Evolutionary conservation across 2,113 vertebrate genomes (phyloP), one percentile per base, ranked within the genome.

Genomic region (Taurulus bubalis): DNA sequence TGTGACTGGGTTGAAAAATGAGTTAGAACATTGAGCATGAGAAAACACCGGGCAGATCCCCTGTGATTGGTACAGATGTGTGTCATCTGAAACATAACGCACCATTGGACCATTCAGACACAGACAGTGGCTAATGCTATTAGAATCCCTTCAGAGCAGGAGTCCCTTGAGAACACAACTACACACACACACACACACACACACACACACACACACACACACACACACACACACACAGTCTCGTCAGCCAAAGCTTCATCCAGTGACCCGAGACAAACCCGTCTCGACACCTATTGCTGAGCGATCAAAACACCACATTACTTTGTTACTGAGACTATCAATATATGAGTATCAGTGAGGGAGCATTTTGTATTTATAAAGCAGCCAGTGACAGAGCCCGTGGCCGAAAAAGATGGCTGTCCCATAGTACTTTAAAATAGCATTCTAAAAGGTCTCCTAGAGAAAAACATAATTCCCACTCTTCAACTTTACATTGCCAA

Each of bases 251-350:
- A 38, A 32, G 30, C 80, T 85, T 85, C 81, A 87, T 86, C 45
- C 69, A 56, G 36, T 84, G 77, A 84, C 83, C 77, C 67, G 51
- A 83, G 80, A 82, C 72, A 82, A 88, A 90, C 45, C 62, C 22
- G 53, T 47, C 80, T 75, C 79, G 88, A 84, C 82, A 80, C 62
- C 36, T 74, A 71, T 55, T 65, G 80, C 82, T 83, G 82, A 75
- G 69, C 86, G 82, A 89, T 88, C 84, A 83, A 89, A 87, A 87
- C 81, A 83, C 62, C 79, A 72, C 71, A 70, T 83, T 70, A 81
- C 53, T 62, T 53, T 66, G 66, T 80, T 77, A 77, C 45, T 16
- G 26, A 78, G 59, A 58, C 71, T 26, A 71, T 84, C 75, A 73
- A 77, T 86, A 81, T 40, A 83, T 65, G 55, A 58, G 24, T 58